Evolutionary conservation across 2,113 vertebrate species (phyloP), one percentile per base, ranked within the genome.

Genomic region (Scortum barcoo): DNA sequence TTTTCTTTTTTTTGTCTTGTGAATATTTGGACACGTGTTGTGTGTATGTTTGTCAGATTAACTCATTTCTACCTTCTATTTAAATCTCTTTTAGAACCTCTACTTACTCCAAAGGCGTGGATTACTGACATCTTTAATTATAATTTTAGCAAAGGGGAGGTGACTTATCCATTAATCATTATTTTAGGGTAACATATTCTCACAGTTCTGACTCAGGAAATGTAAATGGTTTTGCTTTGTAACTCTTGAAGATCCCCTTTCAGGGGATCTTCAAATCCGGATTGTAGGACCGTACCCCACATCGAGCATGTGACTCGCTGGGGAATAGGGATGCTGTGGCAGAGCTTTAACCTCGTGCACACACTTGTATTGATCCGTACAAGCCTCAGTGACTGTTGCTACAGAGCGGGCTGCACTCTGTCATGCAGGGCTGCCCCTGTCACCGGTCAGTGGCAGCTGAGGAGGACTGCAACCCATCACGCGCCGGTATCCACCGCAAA

Each of bases 351-450:
- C 92, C 89, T 89, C 88, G 38, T 72, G 74, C 84, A 76, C 86
- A 89, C 86, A 26, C 81, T 83, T 1, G 76, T 91, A 93, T 93
- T 79, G 90, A 94, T 93, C 90, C 48, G 0, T 76, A 81, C 86
- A 91, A 90, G 89, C 85, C 76, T 93, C 86, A 81, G 90, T 90
- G 91, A 81, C 84, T 89, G 88, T 86, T 84, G 88, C 91, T 86
- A 86, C 87, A 84, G 82, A 81, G 80, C 82, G 7, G 78, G 50
- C 91, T 87, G 83, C 76, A 77, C 88, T 89, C 86, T 74, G 80
- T 90, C 81, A 76, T 42, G 73, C 82, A 50, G 69, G 72, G 24
- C 70, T 65, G 80, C 44, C 65, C 61, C 78, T 80, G 80, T 87
- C 93, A 85, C 86, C 65, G 48, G 54, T 67, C 76, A 62, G 76